A percentile compares a stretch with the other conserved stretches of the same genome.
Evolutionary conservation across 2,888 invertebrate genomes (phyloP).

Genomic region (Drepanosiphum platanoidis): DNA sequence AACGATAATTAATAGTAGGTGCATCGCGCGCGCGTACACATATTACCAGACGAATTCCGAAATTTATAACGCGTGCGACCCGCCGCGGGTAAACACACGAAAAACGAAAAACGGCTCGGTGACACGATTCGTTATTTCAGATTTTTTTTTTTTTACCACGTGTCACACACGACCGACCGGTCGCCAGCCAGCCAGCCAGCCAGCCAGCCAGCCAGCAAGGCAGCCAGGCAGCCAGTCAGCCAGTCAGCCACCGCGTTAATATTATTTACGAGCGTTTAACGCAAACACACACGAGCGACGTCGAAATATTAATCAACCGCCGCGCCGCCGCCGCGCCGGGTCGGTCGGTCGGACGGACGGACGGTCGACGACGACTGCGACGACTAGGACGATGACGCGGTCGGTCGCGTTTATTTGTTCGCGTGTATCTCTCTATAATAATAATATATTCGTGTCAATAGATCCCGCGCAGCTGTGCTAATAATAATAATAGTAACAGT

Average conservation of each 20-base stretch:
- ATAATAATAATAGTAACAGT: slow-evolving; percentile 25
- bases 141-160: slow-evolving; percentile 59
- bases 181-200: slow-evolving; percentile 29
- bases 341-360: too few relatives aligned
- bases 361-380: too few relatives aligned
- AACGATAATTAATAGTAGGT: slow-evolving; percentile 34
- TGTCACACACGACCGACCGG: too few relatives aligned
- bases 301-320: slow-evolving; percentile 54
- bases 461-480: slow-evolving; percentile 50
- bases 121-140: slow-evolving; percentile 43
- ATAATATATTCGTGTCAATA: slow-evolving; percentile 52
- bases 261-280: slow-evolving; percentile 60
- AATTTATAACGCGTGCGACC: slow-evolving; percentile 42
- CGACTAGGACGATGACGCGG: slow-evolving; percentile 6
- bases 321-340: not conserved
- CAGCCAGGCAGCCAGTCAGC: slow-evolving; percentile 26
- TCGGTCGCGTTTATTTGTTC: slow-evolving; percentile 43
- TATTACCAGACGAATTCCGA: slow-evolving; percentile 41
- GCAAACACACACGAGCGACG: slow-evolving; percentile 39
- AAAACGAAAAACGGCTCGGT: too few relatives aligned
- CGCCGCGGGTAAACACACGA: slow-evolving; percentile 53
- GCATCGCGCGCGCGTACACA: too few relatives aligned
- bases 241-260: slow-evolving; percentile 42
- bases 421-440: slow-evolving; percentile 3
- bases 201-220: too few relatives aligned